Base-by-base conservation (phyloP, 2,888 invertebrate genomes). In the Nyleta sp. region DNA sequence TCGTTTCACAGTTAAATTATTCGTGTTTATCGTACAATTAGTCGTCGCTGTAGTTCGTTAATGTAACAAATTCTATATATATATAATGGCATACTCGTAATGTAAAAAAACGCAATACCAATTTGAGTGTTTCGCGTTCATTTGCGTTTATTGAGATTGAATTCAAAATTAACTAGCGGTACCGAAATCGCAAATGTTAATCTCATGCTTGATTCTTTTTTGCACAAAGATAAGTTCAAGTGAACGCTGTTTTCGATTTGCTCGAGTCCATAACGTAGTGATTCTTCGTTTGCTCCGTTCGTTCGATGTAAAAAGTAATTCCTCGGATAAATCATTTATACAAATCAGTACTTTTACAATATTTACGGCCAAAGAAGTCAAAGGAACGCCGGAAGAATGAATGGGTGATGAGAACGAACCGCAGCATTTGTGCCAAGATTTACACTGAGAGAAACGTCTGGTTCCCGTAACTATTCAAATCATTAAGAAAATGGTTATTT, bases 301-400 rank as follows among this genome's bases (percentile, higher is more conserved):
- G 52, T 28, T 52, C 52, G 52, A 52, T 31, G 31, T 52, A 52
- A 31, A 52, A 52, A 31, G 15, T 52, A 52, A 33, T 33, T 35
- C 7, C 17, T 11, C 0, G 8, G 17, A 33, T 52, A 52, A 33
- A 52, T 18, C 15, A 33, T 52, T 52, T 33, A 17, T 33, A 50
- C 24, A 28, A 33, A 52, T 5, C n/a, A 52, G 31, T 52, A 52
- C 18, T 24, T 3, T 24, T 24, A 7, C 24, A 24, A 24, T 24
- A 7, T 15, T n/a, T n/a, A 13, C 15, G n/a, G n/a, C 24, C 18
- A 31, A 17, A 52, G 33, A 52, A 52, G 6, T 6, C 48, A 48
- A 28, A 48, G 28, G 28, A 28, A 28, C 44, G 10, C 6, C 18
- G 13, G 17, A 18, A 5, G 8, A n/a, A n/a, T n/a, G n/a, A n/a